Conservation (phyloP, 64 coral and sea anemone genomes). For the Anthopleura sola region DNA sequence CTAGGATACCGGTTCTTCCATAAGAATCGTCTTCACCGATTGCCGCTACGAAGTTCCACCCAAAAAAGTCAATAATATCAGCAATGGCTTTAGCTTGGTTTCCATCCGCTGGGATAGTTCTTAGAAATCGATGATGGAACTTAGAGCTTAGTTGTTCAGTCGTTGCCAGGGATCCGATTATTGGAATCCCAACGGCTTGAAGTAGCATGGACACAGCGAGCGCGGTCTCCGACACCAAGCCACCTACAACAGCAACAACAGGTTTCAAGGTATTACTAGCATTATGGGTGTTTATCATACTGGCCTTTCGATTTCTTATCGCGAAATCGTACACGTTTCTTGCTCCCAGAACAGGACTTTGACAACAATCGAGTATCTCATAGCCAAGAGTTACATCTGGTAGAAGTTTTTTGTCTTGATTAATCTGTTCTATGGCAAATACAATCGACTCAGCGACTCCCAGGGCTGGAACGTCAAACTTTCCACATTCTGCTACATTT, state of each 20-base stretch:
- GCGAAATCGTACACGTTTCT: slow-evolving; percentile 12
- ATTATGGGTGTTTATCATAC: neutral
- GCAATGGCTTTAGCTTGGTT: slow-evolving; percentile 51
- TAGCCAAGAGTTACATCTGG: neutral
- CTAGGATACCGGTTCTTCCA: slow-evolving; percentile 6
- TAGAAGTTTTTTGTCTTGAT: neutral
- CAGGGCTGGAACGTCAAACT: slow-evolving; percentile 19
- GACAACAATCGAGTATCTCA: slow-evolving; percentile 12
- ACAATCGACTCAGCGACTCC: slow-evolving; percentile 16
- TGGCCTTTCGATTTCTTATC: neutral
- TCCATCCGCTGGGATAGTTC: slow-evolving; percentile 17
- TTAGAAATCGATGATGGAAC: neutral
- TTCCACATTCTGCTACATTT: slow-evolving; percentile 4
- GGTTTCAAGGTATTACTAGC: neutral
- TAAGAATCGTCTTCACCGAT: slow-evolving; percentile 32
- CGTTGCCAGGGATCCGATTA: slow-evolving; percentile 14
- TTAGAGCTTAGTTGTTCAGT: slow-evolving; percentile 8
- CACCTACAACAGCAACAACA: slow-evolving; percentile 12
- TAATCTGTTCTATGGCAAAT: slow-evolving; percentile 14
- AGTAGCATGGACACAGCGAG: neutral
- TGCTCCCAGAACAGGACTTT: slow-evolving; percentile 19
- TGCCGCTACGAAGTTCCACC: slow-evolving; percentile 60
- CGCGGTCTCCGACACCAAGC: slow-evolving; percentile 10
- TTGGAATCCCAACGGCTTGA: slow-evolving; percentile 12
- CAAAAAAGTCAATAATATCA: slow-evolving; percentile 41